phyloP scores from a whole-genome alignment of 2,113 vertebrate species.

The Ophiodon elongatus region DNA sequence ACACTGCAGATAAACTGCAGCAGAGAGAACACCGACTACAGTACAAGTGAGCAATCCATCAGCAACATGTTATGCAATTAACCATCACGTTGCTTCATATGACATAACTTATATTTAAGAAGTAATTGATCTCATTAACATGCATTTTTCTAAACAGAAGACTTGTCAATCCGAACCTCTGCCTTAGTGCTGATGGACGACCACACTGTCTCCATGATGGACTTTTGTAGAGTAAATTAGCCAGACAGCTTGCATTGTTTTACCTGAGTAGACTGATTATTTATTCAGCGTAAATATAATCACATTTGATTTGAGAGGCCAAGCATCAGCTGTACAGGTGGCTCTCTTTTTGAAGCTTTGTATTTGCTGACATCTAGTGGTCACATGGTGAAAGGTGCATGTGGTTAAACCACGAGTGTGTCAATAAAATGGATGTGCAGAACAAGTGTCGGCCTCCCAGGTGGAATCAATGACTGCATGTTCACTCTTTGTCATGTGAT shows the following conservation, averaged over 20 bases:
- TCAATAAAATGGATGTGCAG: not conserved
- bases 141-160: not conserved
- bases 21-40: slow-evolving; percentile 1
- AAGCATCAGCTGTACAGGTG: too few species aligned
- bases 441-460: not conserved
- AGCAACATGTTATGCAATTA: slow-evolving; percentile 14
- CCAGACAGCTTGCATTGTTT: not conserved
- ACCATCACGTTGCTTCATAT: not conserved
- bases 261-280: not conserved
- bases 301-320: not conserved
- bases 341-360: slow-evolving; percentile 34
- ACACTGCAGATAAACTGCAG: slow-evolving; percentile 11
- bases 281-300: not conserved
- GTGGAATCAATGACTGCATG: not conserved
- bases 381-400: not conserved
- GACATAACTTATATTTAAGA: not conserved
- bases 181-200: not conserved
- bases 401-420: not conserved
- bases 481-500: not conserved
- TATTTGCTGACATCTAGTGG: slow-evolving; percentile 79
- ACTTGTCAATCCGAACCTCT: not conserved
- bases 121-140: not conserved
- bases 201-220: too few species aligned
- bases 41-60: not conserved
- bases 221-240: not conserved